A percentile compares a stretch with the other conserved stretches of the same genome.
Conservation (phyloP, 2,113 vertebrate genomes). For the Crotalus tigris region DNA sequence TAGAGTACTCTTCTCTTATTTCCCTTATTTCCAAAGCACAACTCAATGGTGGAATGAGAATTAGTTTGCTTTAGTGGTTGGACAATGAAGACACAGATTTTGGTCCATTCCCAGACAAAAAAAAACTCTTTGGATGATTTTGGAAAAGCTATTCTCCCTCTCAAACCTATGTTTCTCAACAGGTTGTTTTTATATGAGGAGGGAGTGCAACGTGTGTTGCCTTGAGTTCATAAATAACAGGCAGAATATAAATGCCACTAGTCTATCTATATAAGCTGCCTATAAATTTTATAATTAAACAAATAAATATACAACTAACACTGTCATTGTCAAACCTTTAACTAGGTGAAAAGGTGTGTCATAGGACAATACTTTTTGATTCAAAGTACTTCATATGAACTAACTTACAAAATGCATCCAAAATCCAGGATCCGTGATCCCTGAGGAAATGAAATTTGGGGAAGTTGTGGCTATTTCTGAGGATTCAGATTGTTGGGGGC, state of each 20-base stretch:
- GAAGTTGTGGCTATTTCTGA: no score
- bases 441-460: no score
- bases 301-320: not conserved
- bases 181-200: not conserved
- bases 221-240: not conserved
- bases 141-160: not conserved
- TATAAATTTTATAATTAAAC: not conserved
- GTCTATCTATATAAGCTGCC: not conserved
- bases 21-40: not conserved
- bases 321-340: not conserved
- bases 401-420: not conserved
- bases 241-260: not conserved
- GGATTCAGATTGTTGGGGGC: no score
- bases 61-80: not conserved
- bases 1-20: not conserved
- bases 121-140: not conserved
- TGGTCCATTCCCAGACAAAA: not conserved
- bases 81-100: not conserved
- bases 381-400: not conserved
- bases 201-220: not conserved
- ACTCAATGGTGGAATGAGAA: not conserved
- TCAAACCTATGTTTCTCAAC: not conserved
- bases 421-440: not conserved
- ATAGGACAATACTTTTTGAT: not conserved
- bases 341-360: not conserved